A percentile compares a stretch with the other conserved stretches of the same genome.
Evolutionary conservation across 2,113 vertebrate genomes (phyloP).

Genomic region (Bos indicus): DNA sequence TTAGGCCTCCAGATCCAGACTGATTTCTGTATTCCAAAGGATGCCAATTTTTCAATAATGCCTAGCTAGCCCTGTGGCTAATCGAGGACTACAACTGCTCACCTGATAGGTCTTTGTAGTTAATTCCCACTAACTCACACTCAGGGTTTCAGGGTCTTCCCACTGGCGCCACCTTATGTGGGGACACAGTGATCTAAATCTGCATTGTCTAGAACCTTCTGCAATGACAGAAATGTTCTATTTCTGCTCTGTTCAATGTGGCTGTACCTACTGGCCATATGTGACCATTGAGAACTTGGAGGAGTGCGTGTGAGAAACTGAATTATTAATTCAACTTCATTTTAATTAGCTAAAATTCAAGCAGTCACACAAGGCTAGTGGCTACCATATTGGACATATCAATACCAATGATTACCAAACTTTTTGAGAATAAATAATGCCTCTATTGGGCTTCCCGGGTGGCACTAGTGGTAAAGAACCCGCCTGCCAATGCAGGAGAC

Average conservation of each 20-base stretch:
- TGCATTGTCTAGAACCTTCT: not conserved
- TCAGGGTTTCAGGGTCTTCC: not conserved
- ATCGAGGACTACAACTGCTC: conserved; percentile 8
- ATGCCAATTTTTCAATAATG: not conserved
- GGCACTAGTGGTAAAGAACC: not conserved
- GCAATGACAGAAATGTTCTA: not conserved
- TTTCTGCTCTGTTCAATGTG: not conserved
- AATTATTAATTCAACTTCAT: not conserved
- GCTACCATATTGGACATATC: not conserved
- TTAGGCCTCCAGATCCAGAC: not conserved
- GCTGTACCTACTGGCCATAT: not conserved
- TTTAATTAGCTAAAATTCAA: conserved; percentile 17
- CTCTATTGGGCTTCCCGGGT: not conserved
- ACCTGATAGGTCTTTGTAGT: not conserved
- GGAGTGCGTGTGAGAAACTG: not conserved
- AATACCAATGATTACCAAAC: not conserved
- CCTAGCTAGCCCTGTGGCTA: conserved; percentile 18
- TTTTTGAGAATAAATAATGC: not conserved
- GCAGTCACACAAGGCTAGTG: not conserved
- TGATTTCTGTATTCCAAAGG: not conserved
- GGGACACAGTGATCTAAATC: not conserved
- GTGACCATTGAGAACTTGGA: not conserved
- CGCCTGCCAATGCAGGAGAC: not conserved
- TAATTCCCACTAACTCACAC: conserved; percentile 28
- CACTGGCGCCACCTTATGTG: not conserved